Base-by-base conservation (phyloP, 2,888 invertebrate genomes). In the Acanthopleura granulata region DNA sequence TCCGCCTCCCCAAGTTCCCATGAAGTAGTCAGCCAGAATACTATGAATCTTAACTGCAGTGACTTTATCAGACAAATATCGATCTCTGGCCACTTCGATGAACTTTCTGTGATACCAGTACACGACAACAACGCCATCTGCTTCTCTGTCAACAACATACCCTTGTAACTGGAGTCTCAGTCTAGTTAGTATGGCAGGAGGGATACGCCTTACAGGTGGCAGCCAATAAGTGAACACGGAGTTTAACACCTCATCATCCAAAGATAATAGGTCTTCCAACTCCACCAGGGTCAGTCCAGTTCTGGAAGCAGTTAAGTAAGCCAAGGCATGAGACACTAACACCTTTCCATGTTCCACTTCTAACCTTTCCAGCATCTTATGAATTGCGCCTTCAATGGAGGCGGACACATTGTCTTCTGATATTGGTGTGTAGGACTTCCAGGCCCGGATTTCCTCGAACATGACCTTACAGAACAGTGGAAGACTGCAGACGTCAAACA, bases 11-110 rank as follows among this genome's bases (percentile, higher is more conserved):
- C 81, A 81, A 0, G 72, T 72, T 18, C 79, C 79, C 27, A 74
- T 49, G 49, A 77, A 76, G 72, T 77, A 80, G 27, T 81, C 81
- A 15, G 81, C 77, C 73, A 81, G 97, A 92, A 96, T 96, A 0
- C 97, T 97, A 74, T 80, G 81, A 27, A 81, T 76, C 61, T 81
- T 49, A 15, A 25, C 27, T 3, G 18, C 22, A 49, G 66, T 18
- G 1, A 49, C 72, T 0, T 49, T 22, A 72, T 80, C 73, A 18
- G 62, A 62, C 3, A 81, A 73, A 40, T 79, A 82, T 25, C 79
- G 49, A 25, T 73, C 22, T 18, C 29, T 73, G 16, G 79, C 80
- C 30, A 75, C 77, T 49, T 79, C 75, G 15, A 73, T 75, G 70
- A 81, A 81, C 74, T 81, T 79, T 18, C 80, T 72, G 73, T 82